Percentiles rank a stretch among this genome's conserved stretches.
Evolutionary conservation across 2,797 vertebrate genomes (phyloP).

Genomic region (Protonibea diacanthus): DNA sequence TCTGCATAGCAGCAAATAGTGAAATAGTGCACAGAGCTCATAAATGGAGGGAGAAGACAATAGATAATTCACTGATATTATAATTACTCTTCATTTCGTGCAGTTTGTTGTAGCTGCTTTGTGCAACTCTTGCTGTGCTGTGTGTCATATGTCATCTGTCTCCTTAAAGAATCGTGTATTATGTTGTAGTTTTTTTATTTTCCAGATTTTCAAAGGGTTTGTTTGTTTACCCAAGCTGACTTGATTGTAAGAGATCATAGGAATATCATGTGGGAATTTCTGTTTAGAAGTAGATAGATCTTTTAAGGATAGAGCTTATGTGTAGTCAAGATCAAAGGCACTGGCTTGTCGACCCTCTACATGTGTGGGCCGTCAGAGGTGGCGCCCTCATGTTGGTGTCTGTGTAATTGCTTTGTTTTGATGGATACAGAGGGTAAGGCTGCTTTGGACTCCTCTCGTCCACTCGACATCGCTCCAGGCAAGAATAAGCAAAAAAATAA

Average conservation of each 20-base stretch:
- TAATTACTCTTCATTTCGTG: too few relatives aligned
- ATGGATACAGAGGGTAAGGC: slow-evolving; percentile 34
- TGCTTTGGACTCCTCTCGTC: slow-evolving; percentile 36
- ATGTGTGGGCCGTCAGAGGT: slow-evolving; percentile 15
- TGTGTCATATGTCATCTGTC: too few relatives aligned
- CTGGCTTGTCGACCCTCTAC: slow-evolving; percentile 13
- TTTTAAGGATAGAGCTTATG: not conserved
- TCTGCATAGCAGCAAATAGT: too few relatives aligned
- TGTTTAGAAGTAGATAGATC: slow-evolving; percentile 3
- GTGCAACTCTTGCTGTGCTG: too few relatives aligned
- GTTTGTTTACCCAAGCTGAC: not conserved
- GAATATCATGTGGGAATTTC: not conserved
- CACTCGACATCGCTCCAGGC: slow-evolving; percentile 46
- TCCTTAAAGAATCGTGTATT: too few relatives aligned
- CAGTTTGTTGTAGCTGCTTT: too few relatives aligned
- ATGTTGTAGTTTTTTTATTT: not conserved
- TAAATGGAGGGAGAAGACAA: too few relatives aligned
- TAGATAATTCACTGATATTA: too few relatives aligned
- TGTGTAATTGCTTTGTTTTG: slow-evolving; percentile 53
- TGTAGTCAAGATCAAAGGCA: slow-evolving; percentile 9
- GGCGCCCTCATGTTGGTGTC: slow-evolving; percentile 7
- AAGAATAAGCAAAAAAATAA: slow-evolving; percentile 12
- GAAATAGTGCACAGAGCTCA: too few relatives aligned
- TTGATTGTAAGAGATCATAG: not conserved
- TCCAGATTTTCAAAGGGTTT: not conserved